Percentiles rank a stretch among this genome's conserved stretches.
phyloP scores from a whole-genome alignment of 2,113 vertebrate species.

The Ceratotherium simum region DNA sequence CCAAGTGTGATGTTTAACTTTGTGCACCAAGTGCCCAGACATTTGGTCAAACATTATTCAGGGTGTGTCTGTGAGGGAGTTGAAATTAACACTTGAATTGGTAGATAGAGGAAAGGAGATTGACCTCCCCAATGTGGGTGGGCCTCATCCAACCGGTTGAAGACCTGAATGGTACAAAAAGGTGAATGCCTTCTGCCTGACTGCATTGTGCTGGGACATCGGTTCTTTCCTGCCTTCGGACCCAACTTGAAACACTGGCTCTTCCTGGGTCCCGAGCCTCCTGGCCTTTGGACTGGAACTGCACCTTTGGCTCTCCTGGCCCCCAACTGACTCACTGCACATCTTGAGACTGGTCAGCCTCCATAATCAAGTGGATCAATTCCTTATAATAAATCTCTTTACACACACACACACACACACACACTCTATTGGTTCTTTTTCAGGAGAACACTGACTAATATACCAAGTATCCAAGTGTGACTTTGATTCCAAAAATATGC shows the following conservation, averaged over 20 bases:
- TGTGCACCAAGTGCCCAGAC: background rate
- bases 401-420: background rate
- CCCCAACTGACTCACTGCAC: background rate
- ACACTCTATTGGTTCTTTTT: background rate
- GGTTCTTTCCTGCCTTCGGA: background rate
- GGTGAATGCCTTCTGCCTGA: background rate
- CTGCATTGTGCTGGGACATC: background rate
- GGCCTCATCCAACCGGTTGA: background rate
- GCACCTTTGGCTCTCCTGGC: background rate
- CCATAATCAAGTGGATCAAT: background rate
- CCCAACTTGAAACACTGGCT: background rate
- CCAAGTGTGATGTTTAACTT: background rate
- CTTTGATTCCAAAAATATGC: background rate
- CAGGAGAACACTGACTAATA: background rate
- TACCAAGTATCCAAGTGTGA: background rate
- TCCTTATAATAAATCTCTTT: background rate
- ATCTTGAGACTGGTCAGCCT: background rate
- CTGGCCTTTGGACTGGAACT: background rate
- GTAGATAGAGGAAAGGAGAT: background rate
- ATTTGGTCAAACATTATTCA: background rate
- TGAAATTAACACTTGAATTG: background rate
- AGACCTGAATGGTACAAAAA: too few species aligned
- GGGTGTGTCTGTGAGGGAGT: background rate
- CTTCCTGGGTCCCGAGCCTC: background rate
- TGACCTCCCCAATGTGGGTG: rapidly evolving